Evolutionary conservation across 2,797 vertebrate genomes (phyloP), one percentile per base, ranked within the genome.

Genomic region (Acipenser transmontanus): DNA sequence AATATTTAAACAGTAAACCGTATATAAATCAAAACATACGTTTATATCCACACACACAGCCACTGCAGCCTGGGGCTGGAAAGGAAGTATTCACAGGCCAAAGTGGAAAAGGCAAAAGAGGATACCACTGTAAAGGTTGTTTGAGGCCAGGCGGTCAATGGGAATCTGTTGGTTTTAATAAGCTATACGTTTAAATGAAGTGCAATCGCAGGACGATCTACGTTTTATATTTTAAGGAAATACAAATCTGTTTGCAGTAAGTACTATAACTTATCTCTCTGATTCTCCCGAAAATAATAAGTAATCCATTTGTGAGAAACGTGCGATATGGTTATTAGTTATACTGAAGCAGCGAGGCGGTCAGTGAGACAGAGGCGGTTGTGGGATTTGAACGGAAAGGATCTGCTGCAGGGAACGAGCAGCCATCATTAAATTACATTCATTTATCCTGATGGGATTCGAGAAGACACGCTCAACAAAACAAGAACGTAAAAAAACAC

Each of bases 101-200:
- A 34, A 11, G 48, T 63, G 63, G 59, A 64, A 67, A 72, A 68
- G 68, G 73, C 72, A 71, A 73, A 65, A 68, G 65, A 61, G 60
- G 66, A 79, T 34, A 34, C 34, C 34, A 76, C 74, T 79, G 77
- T 76, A 80, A 78, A 84, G 88, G 84, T 84, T 84, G 85, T 85
- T 81, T 74, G 89, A 92, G 91, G 92, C 89, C 92, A 90, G 87
- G 85, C 90, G 89, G 92, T 91, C 91, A 90, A 69, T 82, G 73
- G 7, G 20, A 52, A 64, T 50, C 52, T 62, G 34, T 62, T 66
- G 68, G 64, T 67, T 74, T 57, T 61, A 61, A 61, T 54, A 34
- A 63, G 47, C 63, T 57, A 48, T 60, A 14, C 47, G 57, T 48
- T 69, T 61, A 60, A 56, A 57, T 57, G 12, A 61, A 12, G 49